Evolutionary conservation across 2,113 vertebrate species (phyloP), one percentile per base, ranked within the genome.

Genomic region (Progne subis): DNA sequence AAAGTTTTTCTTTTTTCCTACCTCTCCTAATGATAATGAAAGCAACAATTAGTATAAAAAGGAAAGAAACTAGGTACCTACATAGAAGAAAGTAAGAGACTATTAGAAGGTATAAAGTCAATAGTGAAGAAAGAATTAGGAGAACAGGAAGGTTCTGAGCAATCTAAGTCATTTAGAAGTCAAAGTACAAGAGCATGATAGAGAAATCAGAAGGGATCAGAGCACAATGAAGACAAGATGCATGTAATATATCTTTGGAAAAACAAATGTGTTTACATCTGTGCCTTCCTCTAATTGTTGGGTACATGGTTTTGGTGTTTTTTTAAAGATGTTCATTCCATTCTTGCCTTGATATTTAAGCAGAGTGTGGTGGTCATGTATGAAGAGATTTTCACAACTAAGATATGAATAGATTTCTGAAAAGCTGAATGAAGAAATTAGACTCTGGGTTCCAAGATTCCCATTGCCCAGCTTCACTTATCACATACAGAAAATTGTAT

Each of bases 401-500:
- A n/a, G n/a, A 31, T 28, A 52, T 0, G 1, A 70, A 69, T 80
- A 47, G 1, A 6, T 47, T 79, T 70, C 41, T 70, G 46, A 79
- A 70, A 92, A 52, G 19, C 25, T 64, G 25, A 68, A 60, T 31
- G 26, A 79, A 56, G 32, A 64, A 68, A 85, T 59, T 18, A 34
- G n/a, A 29, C 8, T 50, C 56, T 52, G 13, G 2, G 12, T 61
- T 80, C 23, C 47, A 75, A 9, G 12, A 39, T 14, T 71, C 19
- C 6, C 6, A 12, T 28, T 57, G 23, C 31, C 37, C 32, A 41
- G 13, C 21, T 55, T 59, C 60, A 67, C 19, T 9, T 44, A 20
- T 10, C 0, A 0, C 2, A 49, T 6, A n/a, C 6, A 32, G 24
- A 80, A 80, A 71, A 80, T 17, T 6, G 0, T 23, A 49, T 57